Evolutionary conservation across 2,797 vertebrate species (phyloP).

Genomic region (Peromyscus eremicus): DNA sequence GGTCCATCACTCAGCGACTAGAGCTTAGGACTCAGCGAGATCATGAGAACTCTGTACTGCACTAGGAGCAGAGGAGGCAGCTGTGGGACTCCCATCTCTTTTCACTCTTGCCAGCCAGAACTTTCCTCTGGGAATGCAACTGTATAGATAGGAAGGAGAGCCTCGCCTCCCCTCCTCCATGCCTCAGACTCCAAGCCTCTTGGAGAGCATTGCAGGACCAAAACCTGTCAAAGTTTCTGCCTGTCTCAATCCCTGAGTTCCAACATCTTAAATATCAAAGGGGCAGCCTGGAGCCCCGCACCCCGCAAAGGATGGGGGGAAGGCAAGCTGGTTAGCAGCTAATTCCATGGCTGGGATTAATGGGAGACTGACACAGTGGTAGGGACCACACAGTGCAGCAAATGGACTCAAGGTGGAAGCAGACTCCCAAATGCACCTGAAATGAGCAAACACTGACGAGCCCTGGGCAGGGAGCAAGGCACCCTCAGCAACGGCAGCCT

Average conservation of each 20-base stretch:
- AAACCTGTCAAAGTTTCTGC: conserved; percentile 75
- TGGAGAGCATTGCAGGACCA: neutral
- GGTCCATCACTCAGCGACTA: neutral
- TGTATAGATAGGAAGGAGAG: neutral
- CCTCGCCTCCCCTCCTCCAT: neutral
- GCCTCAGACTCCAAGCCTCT: neutral
- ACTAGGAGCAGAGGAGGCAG: neutral
- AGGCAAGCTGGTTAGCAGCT: neutral
- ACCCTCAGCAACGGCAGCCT: conserved; percentile 5
- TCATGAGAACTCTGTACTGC: neutral
- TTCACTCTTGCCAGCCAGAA: neutral
- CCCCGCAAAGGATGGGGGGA: neutral
- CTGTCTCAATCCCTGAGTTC: neutral
- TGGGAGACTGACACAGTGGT: neutral
- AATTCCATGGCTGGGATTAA: neutral
- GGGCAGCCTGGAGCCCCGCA: neutral
- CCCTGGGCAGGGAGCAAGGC: neutral
- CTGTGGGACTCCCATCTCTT: neutral
- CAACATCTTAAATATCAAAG: neutral
- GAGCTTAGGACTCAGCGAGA: neutral
- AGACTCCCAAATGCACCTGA: neutral
- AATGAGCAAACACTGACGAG: neutral
- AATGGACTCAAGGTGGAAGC: conserved; percentile 10
- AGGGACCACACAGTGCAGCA: neutral
- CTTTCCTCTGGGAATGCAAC: conserved; percentile 74